Evolutionary conservation across 2,797 vertebrate species (phyloP).

Genomic region (Leontocebus nigricollis): DNA sequence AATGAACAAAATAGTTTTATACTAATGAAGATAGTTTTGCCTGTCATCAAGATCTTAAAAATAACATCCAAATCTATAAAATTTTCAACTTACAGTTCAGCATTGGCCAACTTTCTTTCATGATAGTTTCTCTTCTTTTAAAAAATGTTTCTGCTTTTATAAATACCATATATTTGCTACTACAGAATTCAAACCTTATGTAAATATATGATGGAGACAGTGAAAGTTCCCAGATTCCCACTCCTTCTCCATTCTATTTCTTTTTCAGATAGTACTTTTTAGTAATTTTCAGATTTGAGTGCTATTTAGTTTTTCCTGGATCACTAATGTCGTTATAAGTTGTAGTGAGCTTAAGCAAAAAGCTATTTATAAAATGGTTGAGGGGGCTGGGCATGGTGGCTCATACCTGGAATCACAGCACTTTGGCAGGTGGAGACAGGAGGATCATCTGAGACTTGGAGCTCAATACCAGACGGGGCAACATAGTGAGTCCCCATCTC

Average conservation of each 20-base stretch:
- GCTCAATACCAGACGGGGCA: background rate
- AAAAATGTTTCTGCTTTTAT: background rate
- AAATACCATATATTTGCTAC: background rate
- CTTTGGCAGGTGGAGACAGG: background rate
- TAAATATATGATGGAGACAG: background rate
- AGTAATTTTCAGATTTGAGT: slow-evolving; percentile 50
- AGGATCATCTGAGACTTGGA: too few relatives aligned
- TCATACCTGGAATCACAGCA: background rate
- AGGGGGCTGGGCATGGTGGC: background rate
- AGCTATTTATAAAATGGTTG: background rate
- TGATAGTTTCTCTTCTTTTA: slow-evolving; percentile 7
- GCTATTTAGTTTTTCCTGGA: background rate
- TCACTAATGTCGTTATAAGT: slow-evolving; percentile 8
- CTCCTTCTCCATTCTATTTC: background rate
- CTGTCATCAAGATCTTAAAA: background rate
- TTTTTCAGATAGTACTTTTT: background rate
- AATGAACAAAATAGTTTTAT: background rate
- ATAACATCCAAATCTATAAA: background rate
- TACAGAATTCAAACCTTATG: background rate
- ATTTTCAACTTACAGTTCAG: background rate
- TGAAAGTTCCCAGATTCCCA: background rate
- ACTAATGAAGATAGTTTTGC: background rate
- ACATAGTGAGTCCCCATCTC: background rate
- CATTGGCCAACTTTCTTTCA: background rate
- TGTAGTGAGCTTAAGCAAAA: slow-evolving; percentile 14